Conservation (phyloP, 2,113 vertebrate genomes). For the Pomatostomus ruficeps region DNA sequence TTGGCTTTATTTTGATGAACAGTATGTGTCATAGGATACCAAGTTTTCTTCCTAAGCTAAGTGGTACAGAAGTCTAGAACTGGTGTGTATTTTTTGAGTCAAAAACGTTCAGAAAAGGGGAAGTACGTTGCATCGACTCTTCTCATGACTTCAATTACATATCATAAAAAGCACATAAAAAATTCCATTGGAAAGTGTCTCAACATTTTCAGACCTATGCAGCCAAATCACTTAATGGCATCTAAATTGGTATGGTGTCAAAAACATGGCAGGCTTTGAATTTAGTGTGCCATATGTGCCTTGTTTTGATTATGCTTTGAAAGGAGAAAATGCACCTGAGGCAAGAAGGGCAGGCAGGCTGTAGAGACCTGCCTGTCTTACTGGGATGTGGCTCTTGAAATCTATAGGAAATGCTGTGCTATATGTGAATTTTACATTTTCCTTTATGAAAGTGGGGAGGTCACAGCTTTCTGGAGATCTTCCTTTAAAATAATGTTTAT, state of each 20-base stretch:
- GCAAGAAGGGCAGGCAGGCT: rapidly evolving
- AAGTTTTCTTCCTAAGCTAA: neutral
- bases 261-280: neutral
- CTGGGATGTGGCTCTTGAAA: neutral
- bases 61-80: neutral
- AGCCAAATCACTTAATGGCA: neutral
- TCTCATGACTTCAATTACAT: neutral
- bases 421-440: neutral
- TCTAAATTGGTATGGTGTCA: neutral
- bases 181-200: neutral
- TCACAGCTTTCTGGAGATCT: neutral
- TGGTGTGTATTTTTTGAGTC: neutral
- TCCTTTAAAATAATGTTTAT: neutral
- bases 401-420: neutral
- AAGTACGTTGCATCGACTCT: neutral
- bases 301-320: neutral
- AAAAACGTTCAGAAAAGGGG: neutral
- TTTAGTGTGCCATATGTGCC: neutral
- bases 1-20: neutral
- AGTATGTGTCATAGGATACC: neutral
- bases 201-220: neutral
- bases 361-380: neutral
- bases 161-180: neutral
- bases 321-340: neutral
- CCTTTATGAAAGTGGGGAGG: neutral